Evolutionary conservation across 2,888 invertebrate genomes (phyloP).

Genomic region (Autographa pulchrina): DNA sequence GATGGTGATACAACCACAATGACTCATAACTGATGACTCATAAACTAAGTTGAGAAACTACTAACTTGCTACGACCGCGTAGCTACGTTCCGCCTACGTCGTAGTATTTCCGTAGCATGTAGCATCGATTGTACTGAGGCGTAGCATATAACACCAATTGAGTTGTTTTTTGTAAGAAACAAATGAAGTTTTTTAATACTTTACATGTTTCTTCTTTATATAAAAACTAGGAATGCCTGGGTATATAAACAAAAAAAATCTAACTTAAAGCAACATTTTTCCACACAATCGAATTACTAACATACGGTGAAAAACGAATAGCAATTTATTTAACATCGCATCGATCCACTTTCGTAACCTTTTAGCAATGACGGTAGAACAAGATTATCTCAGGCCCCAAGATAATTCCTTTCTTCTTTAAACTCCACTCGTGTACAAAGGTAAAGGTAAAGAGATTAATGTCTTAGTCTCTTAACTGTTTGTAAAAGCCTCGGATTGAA

Average conservation of each 20-base stretch:
- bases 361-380: constrained; percentile 48
- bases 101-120: constrained; percentile 22
- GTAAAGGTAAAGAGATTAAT: constrained; percentile 50
- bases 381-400: constrained; percentile 46
- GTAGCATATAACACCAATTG: not conserved
- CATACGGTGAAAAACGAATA: not conserved
- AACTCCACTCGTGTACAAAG: constrained; percentile 40
- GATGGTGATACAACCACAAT: no score
- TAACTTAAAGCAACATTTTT: not conserved
- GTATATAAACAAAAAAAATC: not conserved
- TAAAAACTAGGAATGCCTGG: not conserved
- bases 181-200: no score
- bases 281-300: not conserved
- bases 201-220: no score
- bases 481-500: constrained; percentile 15
- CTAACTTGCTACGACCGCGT: constrained; percentile 15
- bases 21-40: no score
- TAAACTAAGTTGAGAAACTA: no score
- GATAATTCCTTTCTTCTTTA: constrained; percentile 46
- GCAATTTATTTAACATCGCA: constrained; percentile 38
- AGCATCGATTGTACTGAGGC: not conserved
- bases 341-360: constrained; percentile 39
- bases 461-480: constrained; percentile 36
- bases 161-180: no score
- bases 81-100: constrained; percentile 22